Evolutionary conservation across 2,888 invertebrate species (phyloP), one percentile per base, ranked within the genome.

Genomic region (Lamellibrachia satsuma): DNA sequence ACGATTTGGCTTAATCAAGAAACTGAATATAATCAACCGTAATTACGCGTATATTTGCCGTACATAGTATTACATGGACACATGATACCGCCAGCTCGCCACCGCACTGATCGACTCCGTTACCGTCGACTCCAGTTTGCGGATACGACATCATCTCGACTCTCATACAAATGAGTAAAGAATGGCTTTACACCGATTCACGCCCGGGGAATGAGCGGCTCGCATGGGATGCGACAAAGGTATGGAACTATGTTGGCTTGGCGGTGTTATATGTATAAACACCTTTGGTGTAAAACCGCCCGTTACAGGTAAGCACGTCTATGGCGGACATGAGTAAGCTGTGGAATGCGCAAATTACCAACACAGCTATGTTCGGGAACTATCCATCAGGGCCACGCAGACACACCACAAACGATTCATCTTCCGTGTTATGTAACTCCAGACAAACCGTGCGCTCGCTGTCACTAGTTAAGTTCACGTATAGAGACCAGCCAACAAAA

Each of bases 181-280:
- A 75, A 75, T 75, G 75, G 6, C 75, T 75, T 75, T 75, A 75
- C 75, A 75, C 75, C 22, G 22, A 75, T 22, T 75, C 75, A 75
- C 75, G 75, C 75, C n/a, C 4, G 3, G 22, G 75, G 75, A 22
- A 75, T 22, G 75, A 75, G 75, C 75, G 75, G 75, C 75, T 22
- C 75, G 75, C n/a, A 2, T 22, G 6, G 22, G n/a, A 75, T 22
- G 11, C 22, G 4, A n/a, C 15, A 15, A 22, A 22, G 75, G 75
- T 75, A n/a, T 75, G 75, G 75, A 75, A 75, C 75, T 75, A 75
- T 75, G 75, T 75, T 75, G 22, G 75, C 2, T 22, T 22, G 22
- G 75, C 75, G 75, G 75, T 75, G 75, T 75, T 75, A 75, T 75
- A 75, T 75, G 75, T 75, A 75, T 75, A 75, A 75, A 75, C 75